A percentile compares a stretch with the other conserved stretches of the same genome.
Conservation (phyloP, 2,888 invertebrate species). For the Pseudeuparius sepicola region DNA sequence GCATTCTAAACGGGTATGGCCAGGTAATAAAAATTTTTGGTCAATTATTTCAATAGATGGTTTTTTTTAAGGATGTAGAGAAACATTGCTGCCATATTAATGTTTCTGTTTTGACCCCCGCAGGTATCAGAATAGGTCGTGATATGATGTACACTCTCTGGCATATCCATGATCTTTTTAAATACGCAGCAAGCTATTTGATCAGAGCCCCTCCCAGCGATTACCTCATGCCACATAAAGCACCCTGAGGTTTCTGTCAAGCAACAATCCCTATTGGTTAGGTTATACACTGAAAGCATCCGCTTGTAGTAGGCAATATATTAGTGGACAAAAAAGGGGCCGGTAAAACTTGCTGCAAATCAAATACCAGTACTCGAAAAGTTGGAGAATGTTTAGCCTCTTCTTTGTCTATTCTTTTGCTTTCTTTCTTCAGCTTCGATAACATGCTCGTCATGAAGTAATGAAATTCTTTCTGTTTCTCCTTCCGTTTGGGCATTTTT, state of each 20-base stretch:
- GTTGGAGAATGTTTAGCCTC: conserved; percentile 10
- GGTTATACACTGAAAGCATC: conserved; percentile 16
- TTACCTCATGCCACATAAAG: conserved; percentile 15
- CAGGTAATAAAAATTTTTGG: conserved; percentile 21
- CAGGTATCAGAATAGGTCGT: conserved; percentile 22
- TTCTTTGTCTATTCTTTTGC: conserved; percentile 5
- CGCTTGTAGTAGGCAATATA: conserved; percentile 19
- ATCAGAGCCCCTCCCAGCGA: conserved; percentile 9
- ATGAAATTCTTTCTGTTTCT: background rate
- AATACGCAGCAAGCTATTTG: conserved; percentile 9
- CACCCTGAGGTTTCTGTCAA: conserved; percentile 1
- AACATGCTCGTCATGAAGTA: too few species aligned
- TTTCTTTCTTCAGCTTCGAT: conserved; percentile 1
- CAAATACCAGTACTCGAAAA: conserved; percentile 13
- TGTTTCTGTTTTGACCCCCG: conserved; percentile 23
- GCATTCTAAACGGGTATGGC: conserved; percentile 22
- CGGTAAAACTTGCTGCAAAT: conserved; percentile 15
- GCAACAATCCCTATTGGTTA: conserved; percentile 16
- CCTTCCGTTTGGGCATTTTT: background rate
- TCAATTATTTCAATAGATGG: conserved; percentile 13
- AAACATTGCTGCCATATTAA: conserved; percentile 22
- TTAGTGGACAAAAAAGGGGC: conserved; percentile 18
- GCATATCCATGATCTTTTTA: conserved; percentile 15
- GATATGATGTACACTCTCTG: conserved; percentile 14
- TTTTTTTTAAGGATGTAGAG: too few species aligned